Evolutionary conservation across 2,888 invertebrate species (phyloP).

Genomic region (Asteroscopus sphinx): DNA sequence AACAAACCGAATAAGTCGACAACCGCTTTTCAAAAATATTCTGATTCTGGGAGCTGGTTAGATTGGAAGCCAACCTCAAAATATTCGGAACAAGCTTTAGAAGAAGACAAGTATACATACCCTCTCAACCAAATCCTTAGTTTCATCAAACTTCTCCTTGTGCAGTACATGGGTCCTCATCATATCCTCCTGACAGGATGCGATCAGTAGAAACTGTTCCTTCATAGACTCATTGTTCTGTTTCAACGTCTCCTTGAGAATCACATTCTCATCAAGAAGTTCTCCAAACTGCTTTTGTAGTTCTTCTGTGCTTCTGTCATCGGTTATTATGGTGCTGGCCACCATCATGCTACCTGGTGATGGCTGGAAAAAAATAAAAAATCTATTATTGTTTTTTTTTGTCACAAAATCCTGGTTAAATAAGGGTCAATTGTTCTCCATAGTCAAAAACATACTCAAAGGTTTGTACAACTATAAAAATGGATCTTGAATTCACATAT

Average conservation of each 20-base stretch:
- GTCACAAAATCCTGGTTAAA: too few relatives aligned
- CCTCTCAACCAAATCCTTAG: constrained; percentile 89
- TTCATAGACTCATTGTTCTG: constrained; percentile 92
- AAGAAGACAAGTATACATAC: constrained; percentile 69
- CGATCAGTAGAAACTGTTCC: constrained; percentile 91
- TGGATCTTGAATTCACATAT: too few relatives aligned
- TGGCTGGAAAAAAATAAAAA: constrained; percentile 68
- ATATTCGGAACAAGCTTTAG: too few relatives aligned
- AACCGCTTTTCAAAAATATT: too few relatives aligned
- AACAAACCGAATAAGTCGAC: too few relatives aligned
- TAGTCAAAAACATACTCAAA: too few relatives aligned
- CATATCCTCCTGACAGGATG: constrained; percentile 91
- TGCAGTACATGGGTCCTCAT: constrained; percentile 90
- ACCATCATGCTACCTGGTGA: constrained; percentile 84
- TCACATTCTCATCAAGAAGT: constrained; percentile 88
- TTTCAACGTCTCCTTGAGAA: constrained; percentile 90
- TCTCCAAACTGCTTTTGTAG: constrained; percentile 87
- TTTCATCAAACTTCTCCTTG: constrained; percentile 92
- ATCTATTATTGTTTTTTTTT: too few relatives aligned
- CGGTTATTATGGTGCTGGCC: constrained; percentile 82
- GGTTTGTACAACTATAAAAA: too few relatives aligned
- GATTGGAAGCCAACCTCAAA: too few relatives aligned
- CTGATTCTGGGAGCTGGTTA: too few relatives aligned
- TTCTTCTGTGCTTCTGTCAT: constrained; percentile 81
- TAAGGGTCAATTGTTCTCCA: too few relatives aligned